These are phyloP conservation scores for Pogonomyrmex californicus DNA, from an alignment of 1,140 invertebrate genomes.

Conservation along the genomic window DNA sequence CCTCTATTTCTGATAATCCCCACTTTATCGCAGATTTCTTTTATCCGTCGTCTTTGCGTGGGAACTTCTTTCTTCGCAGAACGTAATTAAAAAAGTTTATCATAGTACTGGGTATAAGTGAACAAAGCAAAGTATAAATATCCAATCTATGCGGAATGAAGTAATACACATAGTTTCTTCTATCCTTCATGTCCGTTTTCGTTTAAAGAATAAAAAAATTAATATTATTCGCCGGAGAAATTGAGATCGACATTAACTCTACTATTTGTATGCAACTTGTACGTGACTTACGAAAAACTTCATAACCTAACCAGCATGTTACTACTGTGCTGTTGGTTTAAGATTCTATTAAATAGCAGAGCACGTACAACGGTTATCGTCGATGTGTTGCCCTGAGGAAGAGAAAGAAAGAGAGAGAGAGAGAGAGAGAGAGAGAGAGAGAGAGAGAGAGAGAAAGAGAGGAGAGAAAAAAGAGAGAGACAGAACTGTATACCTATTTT, in stretches of 20 bases:
- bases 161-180: not conserved
- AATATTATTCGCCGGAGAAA: constrained; percentile 32
- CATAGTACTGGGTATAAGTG: not conserved
- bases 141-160: not conserved
- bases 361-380: constrained; percentile 74
- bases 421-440: not conserved
- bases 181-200: not conserved
- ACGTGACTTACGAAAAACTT: constrained; percentile 23
- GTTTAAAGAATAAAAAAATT: constrained; percentile 35
- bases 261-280: constrained; percentile 44
- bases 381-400: constrained; percentile 63
- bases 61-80: not conserved
- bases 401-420: not conserved
- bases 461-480: no score
- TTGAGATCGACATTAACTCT: constrained; percentile 30
- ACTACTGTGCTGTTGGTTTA: constrained; percentile 48
- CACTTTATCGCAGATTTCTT: constrained; percentile 25
- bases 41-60: not conserved
- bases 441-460: not conserved
- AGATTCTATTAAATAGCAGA: constrained; percentile 69
- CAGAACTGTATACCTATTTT: constrained; percentile 46
- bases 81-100: constrained; percentile 14
- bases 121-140: not conserved
- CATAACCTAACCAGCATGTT: constrained; percentile 41
- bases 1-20: constrained; percentile 44